These are phyloP conservation scores for Chionomys nivalis DNA, from an alignment of 2,113 vertebrate species.

Conservation along the genomic window DNA sequence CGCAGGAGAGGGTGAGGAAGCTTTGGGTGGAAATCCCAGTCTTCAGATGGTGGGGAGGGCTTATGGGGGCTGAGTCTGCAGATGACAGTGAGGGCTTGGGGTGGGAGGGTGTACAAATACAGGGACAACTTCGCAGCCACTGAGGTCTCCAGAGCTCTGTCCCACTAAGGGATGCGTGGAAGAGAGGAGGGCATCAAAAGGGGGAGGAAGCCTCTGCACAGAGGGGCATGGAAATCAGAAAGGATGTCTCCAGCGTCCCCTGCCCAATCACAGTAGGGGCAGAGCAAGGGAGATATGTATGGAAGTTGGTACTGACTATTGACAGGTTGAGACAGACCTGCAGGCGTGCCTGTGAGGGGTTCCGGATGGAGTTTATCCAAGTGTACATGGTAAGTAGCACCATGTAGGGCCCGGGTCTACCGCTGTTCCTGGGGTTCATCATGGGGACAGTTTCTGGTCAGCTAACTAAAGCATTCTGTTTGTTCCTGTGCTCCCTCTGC, in stretches of 20 bases:
- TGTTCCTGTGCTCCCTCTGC: no score
- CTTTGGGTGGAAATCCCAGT: neutral
- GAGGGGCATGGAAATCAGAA: neutral
- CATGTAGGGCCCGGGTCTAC: no score
- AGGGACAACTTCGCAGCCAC: neutral
- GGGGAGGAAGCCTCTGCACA: neutral
- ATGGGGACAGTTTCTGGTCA: no score
- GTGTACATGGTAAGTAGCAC: neutral
- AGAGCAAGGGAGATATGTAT: neutral
- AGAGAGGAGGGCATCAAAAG: no score
- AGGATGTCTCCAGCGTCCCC: neutral
- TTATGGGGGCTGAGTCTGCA: neutral
- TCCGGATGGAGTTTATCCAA: no score
- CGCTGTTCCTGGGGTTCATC: no score
- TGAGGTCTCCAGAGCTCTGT: neutral
- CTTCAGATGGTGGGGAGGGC: neutral
- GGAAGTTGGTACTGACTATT: neutral
- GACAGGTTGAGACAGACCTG: neutral
- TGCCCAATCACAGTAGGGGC: neutral
- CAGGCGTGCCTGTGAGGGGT: no score
- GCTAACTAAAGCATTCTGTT: no score
- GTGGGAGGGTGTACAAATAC: neutral
- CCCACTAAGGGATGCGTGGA: accelerated
- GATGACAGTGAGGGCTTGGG: neutral
- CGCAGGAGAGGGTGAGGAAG: neutral